phyloP scores from a whole-genome alignment of 2,113 vertebrate species.

The Saguinus imperator region DNA sequence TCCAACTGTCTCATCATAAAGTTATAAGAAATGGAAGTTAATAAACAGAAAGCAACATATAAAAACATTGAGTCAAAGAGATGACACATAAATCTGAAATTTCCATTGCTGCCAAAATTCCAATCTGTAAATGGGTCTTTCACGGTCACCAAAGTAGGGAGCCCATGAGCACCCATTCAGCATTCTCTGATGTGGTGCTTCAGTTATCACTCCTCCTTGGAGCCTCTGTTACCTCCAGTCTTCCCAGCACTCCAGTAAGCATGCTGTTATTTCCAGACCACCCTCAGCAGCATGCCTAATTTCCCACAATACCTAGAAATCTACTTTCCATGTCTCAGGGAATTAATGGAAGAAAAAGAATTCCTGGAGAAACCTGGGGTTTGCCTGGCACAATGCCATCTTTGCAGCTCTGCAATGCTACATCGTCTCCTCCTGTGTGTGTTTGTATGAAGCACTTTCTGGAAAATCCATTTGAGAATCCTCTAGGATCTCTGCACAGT shows the following conservation, averaged over 20 bases:
- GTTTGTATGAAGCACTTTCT: neutral
- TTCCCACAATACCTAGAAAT: neutral
- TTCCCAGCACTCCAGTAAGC: neutral
- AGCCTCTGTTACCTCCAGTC: neutral
- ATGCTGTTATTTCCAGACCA: neutral
- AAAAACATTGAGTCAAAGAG: constrained; percentile 63
- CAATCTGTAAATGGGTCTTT: neutral
- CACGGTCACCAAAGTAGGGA: neutral
- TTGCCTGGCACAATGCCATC: neutral
- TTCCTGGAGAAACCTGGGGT: neutral
- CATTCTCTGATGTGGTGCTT: neutral
- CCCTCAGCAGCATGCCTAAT: neutral
- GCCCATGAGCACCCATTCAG: neutral
- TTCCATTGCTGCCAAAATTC: constrained; percentile 19
- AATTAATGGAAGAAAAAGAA: neutral
- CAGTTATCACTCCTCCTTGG: neutral
- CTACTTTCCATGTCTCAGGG: neutral
- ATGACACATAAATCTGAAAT: constrained; percentile 35
- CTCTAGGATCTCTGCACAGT: neutral
- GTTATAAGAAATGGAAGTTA: constrained; percentile 29
- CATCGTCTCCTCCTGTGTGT: neutral
- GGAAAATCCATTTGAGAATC: neutral
- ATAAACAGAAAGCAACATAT: constrained; percentile 61
- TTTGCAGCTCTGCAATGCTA: neutral
- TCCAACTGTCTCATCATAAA: constrained; percentile 34